Base-by-base conservation (phyloP, 2,888 invertebrate genomes). In the Tribolium freemani region DNA sequence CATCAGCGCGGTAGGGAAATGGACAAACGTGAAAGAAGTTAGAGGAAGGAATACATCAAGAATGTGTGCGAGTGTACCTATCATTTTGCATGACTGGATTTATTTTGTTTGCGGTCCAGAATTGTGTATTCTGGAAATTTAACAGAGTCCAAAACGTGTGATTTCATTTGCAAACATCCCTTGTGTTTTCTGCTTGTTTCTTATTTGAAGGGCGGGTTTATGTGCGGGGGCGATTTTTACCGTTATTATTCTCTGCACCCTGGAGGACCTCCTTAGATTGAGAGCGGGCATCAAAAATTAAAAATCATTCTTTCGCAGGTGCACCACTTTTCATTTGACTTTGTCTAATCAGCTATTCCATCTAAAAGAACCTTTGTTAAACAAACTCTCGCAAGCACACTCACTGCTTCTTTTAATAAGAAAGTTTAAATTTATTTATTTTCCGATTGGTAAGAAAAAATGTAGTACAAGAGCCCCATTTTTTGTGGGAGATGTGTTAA, bases 21-120 rank as follows among this genome's bases (percentile, higher is more conserved):
- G 82, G 83, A 81, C 82, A 81, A 78, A 80, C 77, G 74, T 67
- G 77, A 78, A 78, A 79, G 79, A 79, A 76, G 69, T 73, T 72
- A 57, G 66, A 72, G 68, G 77, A 74, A 72, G 68, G 77, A 74
- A 76, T 75, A 76, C 69, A 57, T 60, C 75, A 76, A 71, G 69
- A 70, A 69, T 51, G 73, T 73, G 69, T 77, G 75, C 38, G 20
- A 82, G 80, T 80, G 79, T 78, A 77, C 79, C 81, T 80, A 80
- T 82, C 82, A 82, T 84, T 80, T 83, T 83, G 84, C 85, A 84
- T 84, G 84, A 84, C 79, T 79, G 83, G 81, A 80, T 84, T 84
- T 83, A 84, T 83, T 82, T 83, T 83, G 83, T 84, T 84, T 84
- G 80, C 77, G 80, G 81, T 78, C 78, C 76, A 75, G 78, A 81